A percentile compares a stretch with the other conserved stretches of the same genome.
phyloP scores from a whole-genome alignment of 2,888 invertebrate species.

The Tolmerus cingulatus region DNA sequence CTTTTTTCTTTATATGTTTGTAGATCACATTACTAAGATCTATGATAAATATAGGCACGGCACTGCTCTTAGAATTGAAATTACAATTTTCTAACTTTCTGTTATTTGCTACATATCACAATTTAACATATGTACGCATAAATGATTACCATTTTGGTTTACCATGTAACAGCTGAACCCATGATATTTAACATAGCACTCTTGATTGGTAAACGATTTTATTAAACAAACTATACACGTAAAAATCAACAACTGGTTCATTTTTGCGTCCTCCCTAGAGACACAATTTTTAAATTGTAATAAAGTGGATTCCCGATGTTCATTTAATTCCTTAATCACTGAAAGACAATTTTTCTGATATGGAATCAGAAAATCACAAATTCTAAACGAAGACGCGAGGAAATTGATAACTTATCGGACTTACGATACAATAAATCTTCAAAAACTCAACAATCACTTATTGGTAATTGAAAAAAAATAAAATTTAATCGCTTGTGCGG shows the following conservation, averaged over 20 bases:
- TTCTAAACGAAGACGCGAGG: not conserved
- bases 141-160: not conserved
- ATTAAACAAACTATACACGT: not conserved
- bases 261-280: not conserved
- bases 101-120: not conserved
- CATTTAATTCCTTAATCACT: not conserved
- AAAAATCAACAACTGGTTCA: not conserved
- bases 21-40: not conserved
- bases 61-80: not conserved
- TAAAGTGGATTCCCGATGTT: not conserved
- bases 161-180: not conserved
- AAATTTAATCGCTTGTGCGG: not conserved
- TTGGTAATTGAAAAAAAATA: not conserved
- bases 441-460: not conserved
- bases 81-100: not conserved
- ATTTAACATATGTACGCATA: not conserved
- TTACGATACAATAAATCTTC: not conserved
- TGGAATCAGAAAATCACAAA: not conserved
- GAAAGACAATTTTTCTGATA: not conserved
- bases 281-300: not conserved
- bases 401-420: not conserved
- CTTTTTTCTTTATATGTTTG: not conserved
- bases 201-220: not conserved
- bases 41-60: too few relatives aligned
- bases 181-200: not conserved